Percentiles rank a stretch among this genome's conserved stretches.
phyloP scores from a whole-genome alignment of 2,888 invertebrate species.

The Marronus borbonicus region DNA sequence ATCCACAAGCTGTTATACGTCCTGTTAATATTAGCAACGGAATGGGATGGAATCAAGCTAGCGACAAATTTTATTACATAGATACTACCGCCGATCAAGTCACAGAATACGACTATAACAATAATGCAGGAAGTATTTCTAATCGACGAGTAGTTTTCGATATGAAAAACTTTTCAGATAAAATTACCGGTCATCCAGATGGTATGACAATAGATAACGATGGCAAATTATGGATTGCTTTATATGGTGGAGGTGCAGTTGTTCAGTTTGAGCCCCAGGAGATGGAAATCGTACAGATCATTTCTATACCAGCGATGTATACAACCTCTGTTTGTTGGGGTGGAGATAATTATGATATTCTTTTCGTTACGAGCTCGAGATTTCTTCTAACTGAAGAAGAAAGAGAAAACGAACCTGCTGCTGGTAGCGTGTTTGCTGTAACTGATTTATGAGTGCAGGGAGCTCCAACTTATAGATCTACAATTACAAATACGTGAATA shows the following conservation, averaged over 20 bases:
- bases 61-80: slow-evolving; percentile 83
- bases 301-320: slow-evolving; percentile 73
- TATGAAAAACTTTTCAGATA: slow-evolving; percentile 52
- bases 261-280: slow-evolving; percentile 71
- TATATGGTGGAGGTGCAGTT: slow-evolving; percentile 78
- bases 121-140: slow-evolving; percentile 71
- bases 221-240: slow-evolving; percentile 85
- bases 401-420: slow-evolving; percentile 67
- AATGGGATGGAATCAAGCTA: slow-evolving; percentile 81
- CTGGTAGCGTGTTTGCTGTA: slow-evolving; percentile 69
- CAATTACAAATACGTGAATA: neutral
- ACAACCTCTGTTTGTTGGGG: slow-evolving; percentile 79
- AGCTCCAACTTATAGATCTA: slow-evolving; percentile 57
- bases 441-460: slow-evolving; percentile 64
- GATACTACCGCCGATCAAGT: slow-evolving; percentile 80
- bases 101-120: slow-evolving; percentile 80
- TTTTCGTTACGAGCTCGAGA: slow-evolving; percentile 77
- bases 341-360: slow-evolving; percentile 74
- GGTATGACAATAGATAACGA: slow-evolving; percentile 87
- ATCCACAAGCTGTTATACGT: slow-evolving; percentile 62
- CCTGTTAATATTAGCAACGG: slow-evolving; percentile 84
- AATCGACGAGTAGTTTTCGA: slow-evolving; percentile 62
- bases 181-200: slow-evolving; percentile 54
- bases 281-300: slow-evolving; percentile 69
- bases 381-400: slow-evolving; percentile 60